Percentiles rank a stretch among this genome's conserved stretches.
Conservation (phyloP, 1,140 invertebrate species). For the Ditylenchus dipsaci region DNA sequence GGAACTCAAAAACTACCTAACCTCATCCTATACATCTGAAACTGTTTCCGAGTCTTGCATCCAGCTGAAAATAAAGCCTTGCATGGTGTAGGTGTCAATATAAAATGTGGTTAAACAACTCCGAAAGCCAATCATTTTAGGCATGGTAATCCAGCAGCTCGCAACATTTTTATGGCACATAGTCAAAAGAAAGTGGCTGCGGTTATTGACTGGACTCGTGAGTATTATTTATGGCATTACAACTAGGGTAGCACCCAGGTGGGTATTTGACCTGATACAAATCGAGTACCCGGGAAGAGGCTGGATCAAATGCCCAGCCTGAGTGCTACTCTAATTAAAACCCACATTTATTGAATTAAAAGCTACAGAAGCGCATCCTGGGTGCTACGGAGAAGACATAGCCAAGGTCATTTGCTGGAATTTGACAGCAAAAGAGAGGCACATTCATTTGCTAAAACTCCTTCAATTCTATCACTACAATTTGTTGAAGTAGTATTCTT, state of each 20-base stretch:
- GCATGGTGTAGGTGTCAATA: not conserved
- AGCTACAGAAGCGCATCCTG: conserved; percentile 48
- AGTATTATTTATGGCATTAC: not conserved
- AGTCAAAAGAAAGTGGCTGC: conserved; percentile 32
- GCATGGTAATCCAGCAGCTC: conserved; percentile 50
- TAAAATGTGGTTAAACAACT: conserved; percentile 20
- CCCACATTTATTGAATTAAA: too few relatives aligned
- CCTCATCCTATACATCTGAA: not conserved
- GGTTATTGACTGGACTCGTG: conserved; percentile 54
- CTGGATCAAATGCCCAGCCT: too few relatives aligned
- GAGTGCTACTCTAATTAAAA: too few relatives aligned
- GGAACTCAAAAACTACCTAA: conserved; percentile 4
- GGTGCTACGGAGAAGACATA: conserved; percentile 53
- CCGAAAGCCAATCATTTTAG: conserved; percentile 15
- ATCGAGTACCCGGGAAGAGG: too few relatives aligned
- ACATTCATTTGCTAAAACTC: conserved; percentile 30
- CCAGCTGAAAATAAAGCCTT: conserved; percentile 1
- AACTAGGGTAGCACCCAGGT: too few relatives aligned
- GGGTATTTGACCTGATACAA: too few relatives aligned
- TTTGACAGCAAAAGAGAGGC: conserved; percentile 39
- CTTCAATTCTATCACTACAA: conserved; percentile 44
- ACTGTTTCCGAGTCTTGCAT: conserved; percentile 4
- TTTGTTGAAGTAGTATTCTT: conserved; percentile 29
- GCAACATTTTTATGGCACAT: conserved; percentile 46
- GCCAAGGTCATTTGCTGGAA: conserved; percentile 56